Evolutionary conservation across 2,797 vertebrate species (phyloP).

Genomic region (Ibycter americanus): DNA sequence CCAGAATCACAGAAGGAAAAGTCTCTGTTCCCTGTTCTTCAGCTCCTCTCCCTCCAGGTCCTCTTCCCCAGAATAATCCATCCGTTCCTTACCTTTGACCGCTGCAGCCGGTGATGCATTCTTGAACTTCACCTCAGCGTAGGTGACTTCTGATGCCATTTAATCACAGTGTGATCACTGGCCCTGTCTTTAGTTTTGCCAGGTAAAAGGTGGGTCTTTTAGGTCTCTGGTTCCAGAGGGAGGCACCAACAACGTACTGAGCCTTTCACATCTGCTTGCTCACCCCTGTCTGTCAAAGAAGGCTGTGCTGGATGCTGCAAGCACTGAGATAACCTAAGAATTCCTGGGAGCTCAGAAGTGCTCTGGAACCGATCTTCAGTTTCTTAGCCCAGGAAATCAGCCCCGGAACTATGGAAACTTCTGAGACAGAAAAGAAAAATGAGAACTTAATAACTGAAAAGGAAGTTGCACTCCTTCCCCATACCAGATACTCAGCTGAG

Average conservation of each 20-base stretch:
- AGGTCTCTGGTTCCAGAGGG: neutral
- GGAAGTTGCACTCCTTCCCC: conserved; percentile 33
- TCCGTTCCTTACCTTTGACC: conserved; percentile 19
- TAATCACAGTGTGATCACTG: neutral
- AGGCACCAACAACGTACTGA: neutral
- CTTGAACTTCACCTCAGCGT: conserved; percentile 58
- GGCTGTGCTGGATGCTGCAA: neutral
- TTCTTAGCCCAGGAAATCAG: neutral
- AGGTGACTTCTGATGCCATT: conserved; percentile 65
- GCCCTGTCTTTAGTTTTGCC: neutral
- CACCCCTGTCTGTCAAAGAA: neutral
- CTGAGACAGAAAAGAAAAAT: neutral
- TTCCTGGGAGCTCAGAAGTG: neutral
- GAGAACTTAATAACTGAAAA: conserved; percentile 1
- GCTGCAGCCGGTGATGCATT: neutral
- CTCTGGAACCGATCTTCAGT: neutral
- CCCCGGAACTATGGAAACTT: neutral
- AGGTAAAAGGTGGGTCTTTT: neutral
- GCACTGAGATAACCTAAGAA: neutral
- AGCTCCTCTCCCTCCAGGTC: neutral
- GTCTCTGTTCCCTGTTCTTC: neutral
- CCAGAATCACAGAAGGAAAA: neutral
- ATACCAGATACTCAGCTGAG: neutral
- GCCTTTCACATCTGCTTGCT: neutral
- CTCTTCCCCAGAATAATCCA: neutral